Evolutionary conservation across 2,113 vertebrate genomes (phyloP), one percentile per base, ranked within the genome.

Genomic region (Rhynchomys soricoides): DNA sequence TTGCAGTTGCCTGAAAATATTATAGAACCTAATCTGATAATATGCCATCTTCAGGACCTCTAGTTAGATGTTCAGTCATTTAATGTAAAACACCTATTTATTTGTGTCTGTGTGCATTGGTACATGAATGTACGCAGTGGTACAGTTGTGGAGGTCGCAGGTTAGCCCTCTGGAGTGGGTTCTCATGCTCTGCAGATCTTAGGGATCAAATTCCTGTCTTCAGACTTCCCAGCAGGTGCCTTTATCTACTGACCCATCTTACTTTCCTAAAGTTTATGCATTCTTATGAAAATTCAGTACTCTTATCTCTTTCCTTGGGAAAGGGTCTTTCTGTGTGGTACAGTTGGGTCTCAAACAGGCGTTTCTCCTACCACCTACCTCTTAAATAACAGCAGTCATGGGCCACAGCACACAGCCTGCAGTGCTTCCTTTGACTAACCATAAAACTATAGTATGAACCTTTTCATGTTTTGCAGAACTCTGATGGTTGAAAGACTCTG

Each of bases 401-500:
- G 43, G n/a, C 37, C n/a, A 73, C 64, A 17, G 1, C n/a, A 74
- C 8, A 4, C 21, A 74, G n/a, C 71, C 24, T 45, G 74, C 4
- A 48, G 13, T 75, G 16, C 43, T 48, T 48, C 11, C 43, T 45
- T 16, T 34, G 75, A 45, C 26, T 34, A 78, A 31, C 45, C 45
- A 77, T 50, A 50, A 50, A 77, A 34, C 75, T 34, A 45, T 26
- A 34, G 48, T 77, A 77, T 45, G 68, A 21, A 7, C n/a, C 45
- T 52, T 59, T 59, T 10, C 16, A 37, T 70, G 50, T 87, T 70
- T 70, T 70, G 11, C 34, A 87, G 85, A 52, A 87, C 34, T 17
- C 45, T 70, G 66, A 34, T 87, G 66, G 85, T 87, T 70, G 66
- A 87, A 34, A 87, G 85, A n/a, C 85, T 87, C 85, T 71, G 85